phyloP scores from a whole-genome alignment of 2,888 invertebrate genomes.

The Nipponacmea schrenckii region DNA sequence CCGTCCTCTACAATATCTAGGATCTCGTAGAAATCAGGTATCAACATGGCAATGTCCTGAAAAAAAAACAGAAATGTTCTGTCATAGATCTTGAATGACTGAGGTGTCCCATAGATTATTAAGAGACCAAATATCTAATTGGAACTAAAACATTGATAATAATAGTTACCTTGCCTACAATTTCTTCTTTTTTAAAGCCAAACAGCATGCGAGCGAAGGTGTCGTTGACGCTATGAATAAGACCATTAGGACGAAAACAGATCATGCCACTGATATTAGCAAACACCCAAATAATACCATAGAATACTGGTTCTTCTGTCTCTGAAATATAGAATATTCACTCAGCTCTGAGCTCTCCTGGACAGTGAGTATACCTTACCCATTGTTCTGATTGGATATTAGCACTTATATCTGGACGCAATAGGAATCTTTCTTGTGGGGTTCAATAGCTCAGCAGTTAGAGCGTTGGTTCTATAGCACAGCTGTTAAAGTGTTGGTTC shows the following conservation, averaged over 20 bases:
- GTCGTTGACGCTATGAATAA: slow-evolving; percentile 76
- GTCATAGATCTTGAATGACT: too few relatives aligned
- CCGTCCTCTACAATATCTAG: slow-evolving; percentile 72
- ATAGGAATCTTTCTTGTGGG: too few relatives aligned
- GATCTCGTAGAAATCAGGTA: slow-evolving; percentile 76
- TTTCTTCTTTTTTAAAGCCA: slow-evolving; percentile 74
- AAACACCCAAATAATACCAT: slow-evolving; percentile 67
- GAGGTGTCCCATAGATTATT: too few relatives aligned
- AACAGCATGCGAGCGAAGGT: slow-evolving; percentile 77
- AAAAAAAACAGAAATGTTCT: slow-evolving; percentile 20
- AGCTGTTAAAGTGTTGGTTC: too few relatives aligned
- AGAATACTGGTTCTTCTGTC: slow-evolving; percentile 36
- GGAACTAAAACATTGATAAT: too few relatives aligned
- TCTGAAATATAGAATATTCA: background rate
- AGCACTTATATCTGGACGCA: too few relatives aligned
- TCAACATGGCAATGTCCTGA: slow-evolving; percentile 67
- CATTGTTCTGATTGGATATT: too few relatives aligned
- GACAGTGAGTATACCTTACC: too few relatives aligned
- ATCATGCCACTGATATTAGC: slow-evolving; percentile 76
- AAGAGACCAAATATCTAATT: too few relatives aligned
- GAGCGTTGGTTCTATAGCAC: too few relatives aligned
- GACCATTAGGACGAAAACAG: slow-evolving; percentile 75
- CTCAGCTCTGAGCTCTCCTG: background rate
- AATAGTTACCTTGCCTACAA: slow-evolving; percentile 70
- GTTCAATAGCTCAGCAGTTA: too few relatives aligned